Evolutionary conservation across 2,113 vertebrate genomes (phyloP).

Genomic region (Piaya cayana): DNA sequence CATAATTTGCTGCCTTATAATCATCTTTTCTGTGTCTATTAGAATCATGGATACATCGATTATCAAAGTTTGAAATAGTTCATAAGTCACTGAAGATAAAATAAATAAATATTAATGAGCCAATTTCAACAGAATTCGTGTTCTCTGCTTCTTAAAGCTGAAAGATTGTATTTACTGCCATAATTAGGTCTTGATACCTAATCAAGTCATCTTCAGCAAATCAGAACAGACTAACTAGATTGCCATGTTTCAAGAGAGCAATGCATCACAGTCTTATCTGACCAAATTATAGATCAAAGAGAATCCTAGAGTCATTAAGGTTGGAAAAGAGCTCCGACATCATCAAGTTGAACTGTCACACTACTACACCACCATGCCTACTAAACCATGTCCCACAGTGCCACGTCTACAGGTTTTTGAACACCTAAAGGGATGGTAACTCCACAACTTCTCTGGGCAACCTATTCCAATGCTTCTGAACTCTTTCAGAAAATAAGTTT

Average conservation of each 20-base stretch:
- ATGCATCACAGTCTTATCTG: not conserved
- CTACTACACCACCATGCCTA: no score
- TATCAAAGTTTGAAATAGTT: conserved; percentile 71
- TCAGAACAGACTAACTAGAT: not conserved
- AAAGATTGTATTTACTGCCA: conserved; percentile 22
- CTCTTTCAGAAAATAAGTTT: no score
- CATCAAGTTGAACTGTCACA: no score
- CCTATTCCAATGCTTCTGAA: no score
- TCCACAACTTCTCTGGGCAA: no score
- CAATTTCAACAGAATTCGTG: conserved; percentile 53
- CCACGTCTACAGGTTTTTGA: no score
- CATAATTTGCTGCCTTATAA: conserved; percentile 51
- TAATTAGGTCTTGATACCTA: not conserved
- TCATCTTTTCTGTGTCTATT: conserved; percentile 57
- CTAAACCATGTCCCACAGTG: no score
- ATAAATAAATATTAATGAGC: conserved; percentile 74
- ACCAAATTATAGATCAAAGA: not conserved
- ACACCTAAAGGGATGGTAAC: no score
- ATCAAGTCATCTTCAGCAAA: not conserved
- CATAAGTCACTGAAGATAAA: conserved; percentile 63
- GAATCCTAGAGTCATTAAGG: not conserved
- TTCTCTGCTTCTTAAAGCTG: conserved; percentile 6
- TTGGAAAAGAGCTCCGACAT: no score
- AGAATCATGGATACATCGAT: conserved; percentile 65
- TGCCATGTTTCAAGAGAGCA: not conserved